A percentile compares a stretch with the other conserved stretches of the same genome.
Evolutionary conservation across 2,797 vertebrate species (phyloP).

Genomic region (Gambusia yucatana): DNA sequence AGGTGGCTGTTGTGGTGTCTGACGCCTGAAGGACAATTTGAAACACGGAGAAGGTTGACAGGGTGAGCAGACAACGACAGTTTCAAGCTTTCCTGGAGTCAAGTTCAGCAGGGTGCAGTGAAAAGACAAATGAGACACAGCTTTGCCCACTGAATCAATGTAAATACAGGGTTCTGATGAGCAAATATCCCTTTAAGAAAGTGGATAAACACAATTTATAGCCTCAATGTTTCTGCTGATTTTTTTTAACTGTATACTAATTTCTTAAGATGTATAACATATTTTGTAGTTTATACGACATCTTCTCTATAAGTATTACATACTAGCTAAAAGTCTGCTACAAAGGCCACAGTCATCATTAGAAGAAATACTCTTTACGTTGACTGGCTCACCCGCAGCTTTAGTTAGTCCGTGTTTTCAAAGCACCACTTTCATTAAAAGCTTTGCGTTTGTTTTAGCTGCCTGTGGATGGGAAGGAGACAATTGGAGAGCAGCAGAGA

Average conservation of each 20-base stretch:
- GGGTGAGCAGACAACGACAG: slow-evolving; percentile 15
- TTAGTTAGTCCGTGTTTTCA: slow-evolving; percentile 25
- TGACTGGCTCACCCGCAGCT: slow-evolving; percentile 33
- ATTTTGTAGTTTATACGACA: neutral
- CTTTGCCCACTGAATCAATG: slow-evolving; percentile 9
- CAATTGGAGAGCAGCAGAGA: slow-evolving; percentile 3
- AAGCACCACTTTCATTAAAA: slow-evolving; percentile 32
- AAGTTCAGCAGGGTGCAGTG: slow-evolving; percentile 16
- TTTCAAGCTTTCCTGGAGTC: slow-evolving; percentile 26
- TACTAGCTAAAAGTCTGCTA: neutral
- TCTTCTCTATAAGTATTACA: neutral
- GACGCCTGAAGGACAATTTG: slow-evolving; percentile 50
- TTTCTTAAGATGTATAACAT: neutral
- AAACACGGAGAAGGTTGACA: slow-evolving; percentile 34
- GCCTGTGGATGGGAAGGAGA: slow-evolving; percentile 18
- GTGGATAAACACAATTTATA: neutral
- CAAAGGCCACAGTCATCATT: neutral
- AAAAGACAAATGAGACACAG: slow-evolving; percentile 27
- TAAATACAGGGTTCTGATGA: slow-evolving; percentile 10
- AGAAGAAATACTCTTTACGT: neutral
- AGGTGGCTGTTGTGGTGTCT: slow-evolving; percentile 40
- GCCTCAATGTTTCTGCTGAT: neutral
- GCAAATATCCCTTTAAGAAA: neutral
- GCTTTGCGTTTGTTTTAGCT: slow-evolving; percentile 37
- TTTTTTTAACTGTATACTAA: neutral